These are phyloP conservation scores for Orientallactaga sibirica DNA, from an alignment of 2,797 vertebrate species.

Conservation along the genomic window DNA sequence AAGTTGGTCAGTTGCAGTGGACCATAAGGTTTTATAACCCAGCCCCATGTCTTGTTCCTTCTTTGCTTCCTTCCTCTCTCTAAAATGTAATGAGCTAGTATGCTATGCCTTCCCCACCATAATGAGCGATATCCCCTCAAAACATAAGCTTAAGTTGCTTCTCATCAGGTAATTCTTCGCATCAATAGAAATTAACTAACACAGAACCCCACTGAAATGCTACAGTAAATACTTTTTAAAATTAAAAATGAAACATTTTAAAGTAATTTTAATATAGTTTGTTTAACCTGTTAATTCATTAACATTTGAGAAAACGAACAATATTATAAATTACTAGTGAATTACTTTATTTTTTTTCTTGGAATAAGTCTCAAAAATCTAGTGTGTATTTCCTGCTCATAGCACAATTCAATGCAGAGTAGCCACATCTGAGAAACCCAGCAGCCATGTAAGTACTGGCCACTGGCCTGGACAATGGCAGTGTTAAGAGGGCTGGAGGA, in stretches of 20 bases:
- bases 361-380: constrained; percentile 36
- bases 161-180: too few species aligned
- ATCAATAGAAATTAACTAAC: too few species aligned
- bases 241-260: neutral
- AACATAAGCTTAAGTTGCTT: too few species aligned
- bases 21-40: too few species aligned
- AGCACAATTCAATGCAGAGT: neutral
- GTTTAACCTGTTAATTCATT: neutral
- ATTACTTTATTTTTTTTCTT: constrained; percentile 78
- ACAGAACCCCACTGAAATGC: neutral
- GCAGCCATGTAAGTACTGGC: neutral
- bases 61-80: too few species aligned
- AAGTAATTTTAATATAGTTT: constrained; percentile 57
- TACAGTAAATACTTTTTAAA: neutral
- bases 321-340: neutral
- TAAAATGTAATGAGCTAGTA: too few species aligned
- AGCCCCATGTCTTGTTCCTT: too few species aligned
- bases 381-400: neutral
- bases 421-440: neutral
- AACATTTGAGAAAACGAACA: neutral
- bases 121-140: too few species aligned
- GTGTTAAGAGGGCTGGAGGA: neutral
- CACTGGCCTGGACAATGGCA: neutral
- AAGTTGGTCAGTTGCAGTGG: too few species aligned
- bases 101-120: too few species aligned